These are phyloP conservation scores for Anabas testudineus DNA, from an alignment of 2,797 vertebrate species.

Conservation along the genomic window DNA sequence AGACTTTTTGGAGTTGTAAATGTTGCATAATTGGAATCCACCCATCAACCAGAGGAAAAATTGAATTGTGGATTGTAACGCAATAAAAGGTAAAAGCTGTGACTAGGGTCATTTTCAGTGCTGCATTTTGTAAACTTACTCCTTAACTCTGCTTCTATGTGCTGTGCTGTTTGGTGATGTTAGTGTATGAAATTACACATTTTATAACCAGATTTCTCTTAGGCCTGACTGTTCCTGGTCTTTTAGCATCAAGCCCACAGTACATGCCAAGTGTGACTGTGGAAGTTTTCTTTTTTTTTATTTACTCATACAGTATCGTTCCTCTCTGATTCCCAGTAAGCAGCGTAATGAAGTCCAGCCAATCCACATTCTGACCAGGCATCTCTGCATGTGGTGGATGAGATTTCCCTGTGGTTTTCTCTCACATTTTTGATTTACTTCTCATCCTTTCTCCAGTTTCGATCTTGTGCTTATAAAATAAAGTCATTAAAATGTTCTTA, in stretches of 20 bases:
- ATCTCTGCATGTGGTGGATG: slow-evolving; percentile 17
- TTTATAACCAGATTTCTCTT: neutral
- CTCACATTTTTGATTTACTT: slow-evolving; percentile 35
- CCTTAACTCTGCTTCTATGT: too few relatives aligned
- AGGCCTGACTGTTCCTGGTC: neutral
- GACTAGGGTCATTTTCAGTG: too few relatives aligned
- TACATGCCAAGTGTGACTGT: neutral
- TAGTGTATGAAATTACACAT: too few relatives aligned
- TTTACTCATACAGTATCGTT: neutral
- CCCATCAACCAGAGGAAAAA: too few relatives aligned
- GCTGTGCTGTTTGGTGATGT: too few relatives aligned
- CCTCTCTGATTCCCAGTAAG: neutral
- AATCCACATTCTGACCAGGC: neutral
- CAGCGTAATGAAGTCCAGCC: neutral
- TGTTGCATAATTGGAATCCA: too few relatives aligned
- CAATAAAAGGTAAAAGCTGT: too few relatives aligned
- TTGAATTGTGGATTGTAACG: too few relatives aligned
- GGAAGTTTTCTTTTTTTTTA: neutral
- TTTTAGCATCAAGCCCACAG: neutral
- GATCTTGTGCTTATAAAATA: slow-evolving; percentile 27
- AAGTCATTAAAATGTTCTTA: slow-evolving; percentile 8
- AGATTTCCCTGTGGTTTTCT: slow-evolving; percentile 21
- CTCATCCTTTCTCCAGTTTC: slow-evolving; percentile 2
- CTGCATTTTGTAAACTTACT: too few relatives aligned
- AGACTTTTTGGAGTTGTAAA: too few relatives aligned